Evolutionary conservation across 2,888 invertebrate genomes (phyloP).

Genomic region (Itoplectis maculator): DNA sequence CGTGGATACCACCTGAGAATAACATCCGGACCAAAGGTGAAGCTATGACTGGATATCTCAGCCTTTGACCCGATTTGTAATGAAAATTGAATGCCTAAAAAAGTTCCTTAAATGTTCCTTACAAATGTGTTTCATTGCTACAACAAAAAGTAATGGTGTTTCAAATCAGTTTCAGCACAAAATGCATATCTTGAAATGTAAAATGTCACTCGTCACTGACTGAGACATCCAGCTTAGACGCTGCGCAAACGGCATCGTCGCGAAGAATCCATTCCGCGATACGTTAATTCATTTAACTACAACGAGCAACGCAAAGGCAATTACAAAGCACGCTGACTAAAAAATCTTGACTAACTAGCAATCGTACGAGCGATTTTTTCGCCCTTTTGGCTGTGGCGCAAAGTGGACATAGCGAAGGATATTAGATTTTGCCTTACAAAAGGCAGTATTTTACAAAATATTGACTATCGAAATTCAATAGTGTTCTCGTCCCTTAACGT

Average conservation of each 20-base stretch:
- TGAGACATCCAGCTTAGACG: slow-evolving; percentile 32
- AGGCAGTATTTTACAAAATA: background rate
- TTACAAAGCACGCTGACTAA: slow-evolving; percentile 68
- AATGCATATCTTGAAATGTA: background rate
- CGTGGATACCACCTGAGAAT: slow-evolving; percentile 37
- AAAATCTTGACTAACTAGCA: slow-evolving; percentile 74
- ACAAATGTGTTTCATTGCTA: background rate
- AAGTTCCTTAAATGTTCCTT: background rate
- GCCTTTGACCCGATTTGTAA: slow-evolving; percentile 14
- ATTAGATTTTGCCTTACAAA: background rate
- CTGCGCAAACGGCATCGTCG: slow-evolving; percentile 26
- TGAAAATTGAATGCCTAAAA: background rate
- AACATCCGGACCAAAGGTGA: slow-evolving; percentile 35
- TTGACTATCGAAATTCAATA: slow-evolving; percentile 3
- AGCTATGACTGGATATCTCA: slow-evolving; percentile 27
- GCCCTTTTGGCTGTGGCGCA: slow-evolving; percentile 26
- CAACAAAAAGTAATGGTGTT: background rate
- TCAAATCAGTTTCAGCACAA: background rate
- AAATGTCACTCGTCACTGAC: background rate
- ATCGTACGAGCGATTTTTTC: slow-evolving; percentile 40
- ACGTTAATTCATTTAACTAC: slow-evolving; percentile 64
- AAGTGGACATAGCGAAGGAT: slow-evolving; percentile 3
- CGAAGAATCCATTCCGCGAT: slow-evolving; percentile 43
- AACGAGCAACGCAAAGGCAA: slow-evolving; percentile 68
- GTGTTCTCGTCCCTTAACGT: background rate